These are phyloP conservation scores for Oreotragus oreotragus DNA, from an alignment of 2,113 vertebrate genomes.

Conservation along the genomic window DNA sequence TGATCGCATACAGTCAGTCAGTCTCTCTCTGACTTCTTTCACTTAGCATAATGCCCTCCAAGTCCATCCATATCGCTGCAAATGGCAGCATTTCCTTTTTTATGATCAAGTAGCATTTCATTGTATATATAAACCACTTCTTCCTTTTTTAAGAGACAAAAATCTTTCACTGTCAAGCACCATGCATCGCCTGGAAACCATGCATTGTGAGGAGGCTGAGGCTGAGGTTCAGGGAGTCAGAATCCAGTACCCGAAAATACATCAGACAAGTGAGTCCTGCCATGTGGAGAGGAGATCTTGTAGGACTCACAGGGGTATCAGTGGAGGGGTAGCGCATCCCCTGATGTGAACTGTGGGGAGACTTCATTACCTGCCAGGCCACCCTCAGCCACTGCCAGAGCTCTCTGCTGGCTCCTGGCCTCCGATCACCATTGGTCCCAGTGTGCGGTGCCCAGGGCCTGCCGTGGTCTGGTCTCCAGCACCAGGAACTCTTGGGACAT, in stretches of 20 bases:
- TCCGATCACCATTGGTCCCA: background rate
- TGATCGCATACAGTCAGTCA: background rate
- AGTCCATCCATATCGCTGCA: background rate
- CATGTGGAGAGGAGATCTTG: background rate
- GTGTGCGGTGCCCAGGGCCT: rapidly evolving
- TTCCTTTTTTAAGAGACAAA: background rate
- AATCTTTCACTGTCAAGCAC: background rate
- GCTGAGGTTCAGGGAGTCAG: background rate
- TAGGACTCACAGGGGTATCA: background rate
- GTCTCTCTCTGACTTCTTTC: background rate
- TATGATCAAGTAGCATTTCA: background rate
- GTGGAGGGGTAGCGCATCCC: background rate
- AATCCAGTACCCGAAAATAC: background rate
- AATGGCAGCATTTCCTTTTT: background rate
- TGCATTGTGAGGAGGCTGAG: background rate
- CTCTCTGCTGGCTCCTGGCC: background rate
- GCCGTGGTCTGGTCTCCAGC: background rate
- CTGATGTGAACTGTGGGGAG: rapidly evolving
- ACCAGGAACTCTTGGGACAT: background rate
- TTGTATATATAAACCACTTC: background rate
- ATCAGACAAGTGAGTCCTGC: background rate
- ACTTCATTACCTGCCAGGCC: background rate
- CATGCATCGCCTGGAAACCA: background rate
- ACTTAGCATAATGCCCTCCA: background rate
- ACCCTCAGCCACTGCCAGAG: background rate